Conservation (phyloP, 2,113 vertebrate genomes). For the Rhizomys pruinosus region DNA sequence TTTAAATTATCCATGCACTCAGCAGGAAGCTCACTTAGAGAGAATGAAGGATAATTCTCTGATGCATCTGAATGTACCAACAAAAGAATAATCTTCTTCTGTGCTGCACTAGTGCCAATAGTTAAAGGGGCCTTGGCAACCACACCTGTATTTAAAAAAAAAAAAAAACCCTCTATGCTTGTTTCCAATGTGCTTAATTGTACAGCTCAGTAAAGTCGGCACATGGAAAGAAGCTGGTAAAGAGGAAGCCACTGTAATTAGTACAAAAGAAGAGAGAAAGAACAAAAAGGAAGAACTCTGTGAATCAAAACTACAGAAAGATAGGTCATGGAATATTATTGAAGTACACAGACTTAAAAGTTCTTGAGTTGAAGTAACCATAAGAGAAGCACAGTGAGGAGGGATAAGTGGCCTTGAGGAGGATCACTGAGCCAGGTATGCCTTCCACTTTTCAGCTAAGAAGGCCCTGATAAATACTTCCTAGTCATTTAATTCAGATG, state of each 20-base stretch:
- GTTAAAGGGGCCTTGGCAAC: not conserved
- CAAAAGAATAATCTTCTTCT: slow-evolving; percentile 2
- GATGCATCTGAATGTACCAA: slow-evolving; percentile 22
- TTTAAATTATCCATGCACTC: not conserved
- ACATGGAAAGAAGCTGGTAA: not conserved
- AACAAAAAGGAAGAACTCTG: not conserved
- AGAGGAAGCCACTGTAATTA: not conserved
- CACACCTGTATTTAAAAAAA: slow-evolving; percentile 17
- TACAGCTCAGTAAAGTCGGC: slow-evolving; percentile 23
- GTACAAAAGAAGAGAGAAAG: slow-evolving; percentile 24
- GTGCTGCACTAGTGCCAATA: not conserved
- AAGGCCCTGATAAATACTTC: not conserved
- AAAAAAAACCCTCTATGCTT: not conserved
- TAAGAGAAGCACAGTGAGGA: not conserved
- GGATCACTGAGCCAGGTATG: not conserved
- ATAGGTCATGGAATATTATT: not conserved
- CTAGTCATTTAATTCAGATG: not conserved
- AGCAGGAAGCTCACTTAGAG: slow-evolving; percentile 16
- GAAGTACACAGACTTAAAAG: not conserved
- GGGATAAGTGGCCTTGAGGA: not conserved
- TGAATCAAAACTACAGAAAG: not conserved
- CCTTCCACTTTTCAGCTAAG: not conserved
- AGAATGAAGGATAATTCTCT: slow-evolving; percentile 43
- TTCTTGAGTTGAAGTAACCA: not conserved
- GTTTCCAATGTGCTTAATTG: slow-evolving; percentile 47